Evolutionary conservation across 2,888 invertebrate species (phyloP).

Genomic region (Netelia fuscicornis): DNA sequence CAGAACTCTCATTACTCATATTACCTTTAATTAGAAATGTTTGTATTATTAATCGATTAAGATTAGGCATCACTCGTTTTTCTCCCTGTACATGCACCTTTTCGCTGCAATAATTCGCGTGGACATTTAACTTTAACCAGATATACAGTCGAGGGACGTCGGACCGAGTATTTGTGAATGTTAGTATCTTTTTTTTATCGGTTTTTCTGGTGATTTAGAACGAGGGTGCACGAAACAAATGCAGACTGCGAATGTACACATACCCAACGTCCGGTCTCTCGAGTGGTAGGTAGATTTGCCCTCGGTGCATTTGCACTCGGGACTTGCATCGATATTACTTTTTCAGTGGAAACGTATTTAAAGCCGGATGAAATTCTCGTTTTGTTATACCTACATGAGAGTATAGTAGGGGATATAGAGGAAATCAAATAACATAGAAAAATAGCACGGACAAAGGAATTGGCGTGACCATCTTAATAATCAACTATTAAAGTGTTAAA

Average conservation of each 20-base stretch:
- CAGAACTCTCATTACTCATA: not conserved
- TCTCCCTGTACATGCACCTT: not conserved
- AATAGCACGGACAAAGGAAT: too few species aligned
- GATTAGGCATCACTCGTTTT: not conserved
- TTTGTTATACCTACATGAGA: not conserved
- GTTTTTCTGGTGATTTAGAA: not conserved
- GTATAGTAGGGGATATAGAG: not conserved
- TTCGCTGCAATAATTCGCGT: slow-evolving; percentile 3
- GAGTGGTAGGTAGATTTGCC: slow-evolving; percentile 39
- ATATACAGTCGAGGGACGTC: too few species aligned
- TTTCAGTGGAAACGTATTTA: not conserved
- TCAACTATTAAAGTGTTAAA: too few species aligned
- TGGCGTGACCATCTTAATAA: too few species aligned
- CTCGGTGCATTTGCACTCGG: not conserved
- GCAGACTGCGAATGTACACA: slow-evolving; percentile 16
- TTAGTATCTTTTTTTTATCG: not conserved
- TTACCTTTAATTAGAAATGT: not conserved
- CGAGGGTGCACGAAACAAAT: slow-evolving; percentile 7
- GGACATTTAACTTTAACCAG: not conserved
- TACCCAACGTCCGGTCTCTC: not conserved
- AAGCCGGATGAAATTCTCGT: slow-evolving; percentile 17
- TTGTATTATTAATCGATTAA: too few species aligned
- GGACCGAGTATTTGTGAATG: slow-evolving; percentile 9
- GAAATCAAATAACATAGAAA: not conserved
- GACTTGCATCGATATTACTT: not conserved